A percentile compares a stretch with the other conserved stretches of the same genome.
These are phyloP conservation scores for Neocloeon triangulifer DNA, from an alignment of 1,140 invertebrate species.

Conservation along the genomic window DNA sequence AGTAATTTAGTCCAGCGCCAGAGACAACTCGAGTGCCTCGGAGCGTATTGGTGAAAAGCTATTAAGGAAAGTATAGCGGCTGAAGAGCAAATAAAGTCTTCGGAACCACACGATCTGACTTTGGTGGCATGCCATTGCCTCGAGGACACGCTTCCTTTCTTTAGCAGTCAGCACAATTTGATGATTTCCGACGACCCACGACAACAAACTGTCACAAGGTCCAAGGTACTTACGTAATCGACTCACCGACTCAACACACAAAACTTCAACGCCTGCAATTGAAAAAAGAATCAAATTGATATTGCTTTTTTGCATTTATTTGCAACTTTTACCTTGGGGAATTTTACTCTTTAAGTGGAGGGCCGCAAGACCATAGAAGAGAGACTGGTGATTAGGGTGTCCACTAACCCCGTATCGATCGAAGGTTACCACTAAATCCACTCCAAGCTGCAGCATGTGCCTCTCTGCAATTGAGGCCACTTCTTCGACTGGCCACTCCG, in stretches of 20 bases:
- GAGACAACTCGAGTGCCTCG: slow-evolving; percentile 46
- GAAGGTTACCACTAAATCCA: slow-evolving; percentile 76
- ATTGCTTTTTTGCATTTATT: slow-evolving; percentile 7
- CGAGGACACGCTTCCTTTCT: slow-evolving; percentile 28
- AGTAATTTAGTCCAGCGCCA: slow-evolving; percentile 49
- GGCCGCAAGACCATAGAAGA: slow-evolving; percentile 54
- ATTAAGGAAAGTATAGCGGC: slow-evolving; percentile 76
- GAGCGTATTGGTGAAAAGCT: slow-evolving; percentile 47
- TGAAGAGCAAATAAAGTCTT: slow-evolving; percentile 70
- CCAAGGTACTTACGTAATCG: too few species aligned
- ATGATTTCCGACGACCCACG: too few species aligned
- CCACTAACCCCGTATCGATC: slow-evolving; percentile 73
- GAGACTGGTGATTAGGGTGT: slow-evolving; percentile 70
- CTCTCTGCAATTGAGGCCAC: slow-evolving; percentile 47
- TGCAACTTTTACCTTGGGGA: slow-evolving; percentile 30
- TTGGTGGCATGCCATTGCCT: slow-evolving; percentile 63
- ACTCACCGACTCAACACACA: slow-evolving; percentile 6
- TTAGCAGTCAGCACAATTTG: slow-evolving; percentile 29
- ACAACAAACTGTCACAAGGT: too few species aligned
- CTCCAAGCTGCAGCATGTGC: slow-evolving; percentile 44
- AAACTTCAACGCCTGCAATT: slow-evolving; percentile 13
- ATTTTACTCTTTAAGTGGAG: slow-evolving; percentile 48
- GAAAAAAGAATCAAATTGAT: slow-evolving; percentile 7
- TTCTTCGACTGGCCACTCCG: slow-evolving; percentile 48
- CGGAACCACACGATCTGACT: slow-evolving; percentile 88